A percentile compares a stretch with the other conserved stretches of the same genome.
phyloP scores from a whole-genome alignment of 2,888 invertebrate species.

The Cerastis leucographa region DNA sequence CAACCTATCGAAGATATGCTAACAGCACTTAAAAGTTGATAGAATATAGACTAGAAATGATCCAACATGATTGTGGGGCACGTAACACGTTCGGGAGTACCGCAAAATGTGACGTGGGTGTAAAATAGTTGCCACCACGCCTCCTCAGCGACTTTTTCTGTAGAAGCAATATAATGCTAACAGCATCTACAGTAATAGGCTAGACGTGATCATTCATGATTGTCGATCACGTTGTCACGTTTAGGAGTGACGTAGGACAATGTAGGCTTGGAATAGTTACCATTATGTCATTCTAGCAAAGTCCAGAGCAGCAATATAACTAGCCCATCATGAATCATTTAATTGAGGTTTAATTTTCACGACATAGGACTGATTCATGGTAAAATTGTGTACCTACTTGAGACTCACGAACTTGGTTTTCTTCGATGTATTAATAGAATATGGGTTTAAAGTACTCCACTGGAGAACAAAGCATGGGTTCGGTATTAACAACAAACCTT shows the following conservation, averaged over 20 bases:
- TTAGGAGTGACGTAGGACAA: constrained; percentile 7
- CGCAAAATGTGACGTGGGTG: constrained; percentile 20
- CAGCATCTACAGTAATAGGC: constrained; percentile 1
- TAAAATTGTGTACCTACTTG: not conserved
- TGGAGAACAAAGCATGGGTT: not conserved
- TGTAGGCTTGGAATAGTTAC: constrained; percentile 7
- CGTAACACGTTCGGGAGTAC: constrained; percentile 2
- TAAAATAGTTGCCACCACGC: constrained; percentile 19
- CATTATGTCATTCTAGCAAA: constrained; percentile 2
- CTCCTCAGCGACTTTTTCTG: not conserved
- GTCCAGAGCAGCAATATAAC: constrained; percentile 20
- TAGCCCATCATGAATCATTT: constrained; percentile 34
- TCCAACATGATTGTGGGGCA: constrained; percentile 21
- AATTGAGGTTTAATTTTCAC: constrained; percentile 18
- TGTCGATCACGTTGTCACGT: constrained; percentile 11
- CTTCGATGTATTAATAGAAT: not conserved
- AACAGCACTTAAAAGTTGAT: constrained; percentile 9
- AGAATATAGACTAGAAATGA: not conserved
- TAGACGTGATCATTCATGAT: constrained; percentile 11
- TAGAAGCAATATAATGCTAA: not conserved
- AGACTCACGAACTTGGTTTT: not conserved
- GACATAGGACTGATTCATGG: constrained; percentile 14
- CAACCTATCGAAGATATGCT: constrained; percentile 10
- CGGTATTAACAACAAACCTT: too few relatives aligned
- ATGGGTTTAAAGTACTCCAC: not conserved